Percentiles rank a stretch among this genome's conserved stretches.
Conservation (phyloP, 2,113 vertebrate species). For the Prionailurus bengalensis region DNA sequence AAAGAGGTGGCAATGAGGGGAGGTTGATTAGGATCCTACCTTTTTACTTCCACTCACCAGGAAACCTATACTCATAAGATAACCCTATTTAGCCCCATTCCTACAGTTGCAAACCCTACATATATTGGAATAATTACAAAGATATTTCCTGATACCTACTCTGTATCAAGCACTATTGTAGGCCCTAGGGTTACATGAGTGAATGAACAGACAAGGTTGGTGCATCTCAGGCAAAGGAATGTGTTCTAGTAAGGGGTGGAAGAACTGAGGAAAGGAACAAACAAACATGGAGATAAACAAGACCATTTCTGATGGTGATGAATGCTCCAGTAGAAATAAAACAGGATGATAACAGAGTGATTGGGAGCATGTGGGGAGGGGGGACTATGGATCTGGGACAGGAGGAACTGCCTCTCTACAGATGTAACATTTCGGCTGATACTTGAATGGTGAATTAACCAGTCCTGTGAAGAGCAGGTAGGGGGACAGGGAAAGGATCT, state of each 20-base stretch:
- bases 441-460: not conserved
- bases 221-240: not conserved
- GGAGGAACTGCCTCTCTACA: not conserved
- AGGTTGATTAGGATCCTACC: not conserved
- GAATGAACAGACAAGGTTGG: not conserved
- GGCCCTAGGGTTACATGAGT: not conserved
- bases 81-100: not conserved
- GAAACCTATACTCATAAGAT: not conserved
- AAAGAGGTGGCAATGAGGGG: not conserved
- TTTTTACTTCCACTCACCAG: not conserved
- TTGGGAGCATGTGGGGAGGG: not conserved
- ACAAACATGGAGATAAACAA: not conserved
- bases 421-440: constrained; percentile 3
- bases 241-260: not conserved
- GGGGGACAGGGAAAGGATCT: not conserved
- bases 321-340: not conserved
- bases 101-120: not conserved
- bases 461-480: not conserved
- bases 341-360: not conserved
- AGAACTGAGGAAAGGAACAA: not conserved
- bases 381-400: not conserved
- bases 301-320: not conserved
- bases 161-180: not conserved
- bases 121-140: not conserved
- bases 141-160: not conserved